These are phyloP conservation scores for Stramonita haemastoma DNA, from an alignment of 2,888 invertebrate genomes.

Conservation along the genomic window DNA sequence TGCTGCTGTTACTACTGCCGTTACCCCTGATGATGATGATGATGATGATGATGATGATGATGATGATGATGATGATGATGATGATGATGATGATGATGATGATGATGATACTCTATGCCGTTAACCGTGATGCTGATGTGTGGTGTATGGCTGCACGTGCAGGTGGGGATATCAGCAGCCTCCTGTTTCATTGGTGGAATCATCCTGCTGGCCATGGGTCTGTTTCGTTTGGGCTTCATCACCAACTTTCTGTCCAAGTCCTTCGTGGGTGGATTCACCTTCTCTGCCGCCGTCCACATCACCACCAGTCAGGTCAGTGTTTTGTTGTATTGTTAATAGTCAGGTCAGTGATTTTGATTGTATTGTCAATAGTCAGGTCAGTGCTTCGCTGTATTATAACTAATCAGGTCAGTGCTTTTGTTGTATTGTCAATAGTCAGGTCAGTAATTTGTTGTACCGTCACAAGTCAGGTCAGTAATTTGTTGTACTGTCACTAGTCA, in stretches of 20 bases:
- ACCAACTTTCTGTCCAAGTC: constrained; percentile 64
- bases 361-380: background rate
- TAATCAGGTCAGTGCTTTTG: background rate
- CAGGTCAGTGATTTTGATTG: background rate
- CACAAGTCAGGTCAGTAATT: background rate
- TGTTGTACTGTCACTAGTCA: background rate
- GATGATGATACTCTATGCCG: no score
- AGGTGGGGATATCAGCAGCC: constrained; percentile 58
- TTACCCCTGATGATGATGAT: no score
- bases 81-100: no score
- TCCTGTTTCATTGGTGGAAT: constrained; percentile 55
- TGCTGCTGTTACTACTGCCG: background rate
- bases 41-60: no score
- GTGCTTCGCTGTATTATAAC: background rate
- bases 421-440: background rate
- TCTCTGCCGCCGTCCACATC: constrained; percentile 65
- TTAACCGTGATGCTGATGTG: background rate
- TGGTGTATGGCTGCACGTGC: background rate
- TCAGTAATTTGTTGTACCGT: background rate
- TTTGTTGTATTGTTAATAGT: background rate
- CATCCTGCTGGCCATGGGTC: constrained; percentile 56
- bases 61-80: no score
- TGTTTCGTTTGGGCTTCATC: constrained; percentile 60
- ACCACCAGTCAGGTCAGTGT: constrained; percentile 56
- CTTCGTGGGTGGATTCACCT: constrained; percentile 66